Base-by-base conservation (phyloP, 1,140 invertebrate species). In the Saccostrea glomerata region DNA sequence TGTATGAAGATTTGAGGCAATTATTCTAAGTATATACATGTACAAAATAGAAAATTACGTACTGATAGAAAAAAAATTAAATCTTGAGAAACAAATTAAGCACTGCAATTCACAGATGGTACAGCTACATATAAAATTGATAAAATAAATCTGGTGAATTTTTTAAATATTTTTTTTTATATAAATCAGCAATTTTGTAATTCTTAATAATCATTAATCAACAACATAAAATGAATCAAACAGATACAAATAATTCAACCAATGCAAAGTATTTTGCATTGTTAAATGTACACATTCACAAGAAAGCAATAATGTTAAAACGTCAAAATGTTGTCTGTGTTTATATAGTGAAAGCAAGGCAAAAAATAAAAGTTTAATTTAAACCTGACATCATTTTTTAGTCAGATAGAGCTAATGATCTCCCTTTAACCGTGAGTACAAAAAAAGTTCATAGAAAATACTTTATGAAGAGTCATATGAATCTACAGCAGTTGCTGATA, bases 401-500 rank as follows among this genome's bases (percentile, higher is more conserved):
- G 47, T 47, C 47, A 47, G 47, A 47, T 47, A 36, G 30, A 36
- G 30, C 30, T 36, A 36, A 36, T 36, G 30, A 36, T 36, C 30
- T 36, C 9, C 47, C 9, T 47, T 47, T 47, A 7, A 7, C 47
- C 9, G 47, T 47, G 47, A 47, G 47, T 47, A 47, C 47, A 6
- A 63, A 20, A 20, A 63, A 63, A 63, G 17, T n/a, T n/a, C n/a
- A 20, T n/a, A 63, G 15, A 77, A 77, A 77, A 36, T 77, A 15
- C 70, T 77, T 13, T 25, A 13, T 30, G 13, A 30, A 13, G 25
- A 77, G 70, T 30, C 23, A 77, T 77, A 77, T 77, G 70, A 77
- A 36, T 77, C 25, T 77, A 36, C 70, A 77, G 70, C 70, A 30
- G 13, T 36, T 77, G 70, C 70, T 77, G 70, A 77, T 30, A 36